These are phyloP conservation scores for Galeopsomyia nigrocyanea DNA, from an alignment of 2,888 invertebrate genomes.

Conservation along the genomic window DNA sequence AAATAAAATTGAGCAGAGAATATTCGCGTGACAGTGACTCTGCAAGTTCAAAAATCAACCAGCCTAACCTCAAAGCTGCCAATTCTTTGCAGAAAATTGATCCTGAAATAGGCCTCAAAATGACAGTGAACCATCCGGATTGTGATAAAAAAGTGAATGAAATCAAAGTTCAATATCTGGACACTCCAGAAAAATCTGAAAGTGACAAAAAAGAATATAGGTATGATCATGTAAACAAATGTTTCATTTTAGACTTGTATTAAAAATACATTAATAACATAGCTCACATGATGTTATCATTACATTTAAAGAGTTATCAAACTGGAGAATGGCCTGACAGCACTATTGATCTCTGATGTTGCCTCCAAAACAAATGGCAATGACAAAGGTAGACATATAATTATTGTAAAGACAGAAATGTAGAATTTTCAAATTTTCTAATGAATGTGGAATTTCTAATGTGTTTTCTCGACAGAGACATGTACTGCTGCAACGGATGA, in stretches of 20 bases:
- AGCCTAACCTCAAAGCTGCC: constrained; percentile 32
- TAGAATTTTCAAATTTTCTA: not conserved
- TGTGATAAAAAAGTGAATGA: constrained; percentile 37
- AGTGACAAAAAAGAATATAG: constrained; percentile 85
- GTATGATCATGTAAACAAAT: constrained; percentile 65
- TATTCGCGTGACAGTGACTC: constrained; percentile 1
- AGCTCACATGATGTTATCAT: not conserved
- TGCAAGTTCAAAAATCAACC: constrained; percentile 2
- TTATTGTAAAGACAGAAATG: not conserved
- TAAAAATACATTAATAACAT: not conserved
- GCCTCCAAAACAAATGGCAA: constrained; percentile 42
- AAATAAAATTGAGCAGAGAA: constrained; percentile 47
- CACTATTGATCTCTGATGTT: constrained; percentile 79
- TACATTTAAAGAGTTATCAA: constrained; percentile 72
- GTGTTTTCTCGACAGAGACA: constrained; percentile 10
- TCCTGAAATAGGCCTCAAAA: constrained; percentile 27
- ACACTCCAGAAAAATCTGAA: constrained; percentile 78
- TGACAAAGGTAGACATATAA: constrained; percentile 21
- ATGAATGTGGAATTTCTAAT: not conserved
- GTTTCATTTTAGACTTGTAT: too few relatives aligned
- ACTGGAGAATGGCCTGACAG: constrained; percentile 80
- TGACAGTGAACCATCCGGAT: constrained; percentile 37
- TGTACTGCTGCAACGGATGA: constrained; percentile 3
- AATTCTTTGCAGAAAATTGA: not conserved
- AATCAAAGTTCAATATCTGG: constrained; percentile 58